Evolutionary conservation across 2,797 vertebrate genomes (phyloP).

Genomic region (Acrossocheilus wenchowensis): DNA sequence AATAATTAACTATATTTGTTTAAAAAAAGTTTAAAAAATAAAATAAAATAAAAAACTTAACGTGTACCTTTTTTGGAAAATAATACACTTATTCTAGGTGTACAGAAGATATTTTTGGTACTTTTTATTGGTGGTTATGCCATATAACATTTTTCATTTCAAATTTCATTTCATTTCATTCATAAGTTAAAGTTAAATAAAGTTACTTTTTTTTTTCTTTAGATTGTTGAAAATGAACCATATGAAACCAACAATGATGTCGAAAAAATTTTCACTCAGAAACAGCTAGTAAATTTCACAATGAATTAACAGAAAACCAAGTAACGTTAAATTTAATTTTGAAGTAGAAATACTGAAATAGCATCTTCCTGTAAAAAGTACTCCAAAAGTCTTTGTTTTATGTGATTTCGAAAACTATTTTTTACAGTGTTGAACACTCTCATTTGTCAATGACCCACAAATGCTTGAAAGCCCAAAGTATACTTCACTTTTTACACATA

Average conservation of each 20-base stretch:
- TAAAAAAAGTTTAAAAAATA: neutral
- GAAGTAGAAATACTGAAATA: neutral
- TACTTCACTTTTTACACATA: too few species aligned
- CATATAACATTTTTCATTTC: neutral
- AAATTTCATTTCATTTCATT: neutral
- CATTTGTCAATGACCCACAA: neutral
- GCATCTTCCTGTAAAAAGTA: neutral
- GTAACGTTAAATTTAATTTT: too few species aligned
- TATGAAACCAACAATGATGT: neutral
- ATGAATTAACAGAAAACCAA: too few species aligned
- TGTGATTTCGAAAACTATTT: neutral
- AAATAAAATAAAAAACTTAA: neutral
- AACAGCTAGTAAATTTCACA: too few species aligned
- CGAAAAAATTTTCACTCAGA: too few species aligned
- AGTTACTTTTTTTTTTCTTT: too few species aligned
- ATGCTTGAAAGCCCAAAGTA: neutral
- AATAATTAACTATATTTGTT: too few species aligned
- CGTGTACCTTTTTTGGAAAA: neutral
- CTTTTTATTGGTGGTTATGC: neutral
- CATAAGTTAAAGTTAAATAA: neutral
- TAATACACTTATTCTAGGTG: neutral
- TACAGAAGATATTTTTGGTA: neutral
- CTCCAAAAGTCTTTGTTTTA: neutral
- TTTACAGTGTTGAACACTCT: neutral
- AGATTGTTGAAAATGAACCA: neutral